phyloP scores from a whole-genome alignment of 2,888 invertebrate species.

The Ariolimax columbianus region DNA sequence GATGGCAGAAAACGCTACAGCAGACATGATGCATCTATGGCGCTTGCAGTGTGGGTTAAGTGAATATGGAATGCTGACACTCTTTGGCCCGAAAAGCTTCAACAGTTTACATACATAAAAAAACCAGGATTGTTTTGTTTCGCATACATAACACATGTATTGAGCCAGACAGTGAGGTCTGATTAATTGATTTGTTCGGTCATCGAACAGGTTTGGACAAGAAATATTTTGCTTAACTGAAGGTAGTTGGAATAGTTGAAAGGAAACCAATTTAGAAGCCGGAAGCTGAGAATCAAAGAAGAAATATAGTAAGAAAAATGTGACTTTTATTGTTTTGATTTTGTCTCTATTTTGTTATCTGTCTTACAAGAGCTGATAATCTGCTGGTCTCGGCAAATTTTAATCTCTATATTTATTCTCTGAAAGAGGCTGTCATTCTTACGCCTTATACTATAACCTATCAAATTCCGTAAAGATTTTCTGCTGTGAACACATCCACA shows the following conservation, averaged over 20 bases:
- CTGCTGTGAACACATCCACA: background rate
- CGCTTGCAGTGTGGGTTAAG: constrained; percentile 31
- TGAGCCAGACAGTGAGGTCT: background rate
- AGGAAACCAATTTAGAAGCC: background rate
- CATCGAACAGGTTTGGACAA: background rate
- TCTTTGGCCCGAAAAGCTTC: constrained; percentile 70
- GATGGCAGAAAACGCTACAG: background rate
- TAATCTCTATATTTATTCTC: background rate
- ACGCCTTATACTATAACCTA: background rate
- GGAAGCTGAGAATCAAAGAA: background rate
- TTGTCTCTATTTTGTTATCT: too few relatives aligned
- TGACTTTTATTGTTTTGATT: background rate
- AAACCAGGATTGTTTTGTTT: background rate
- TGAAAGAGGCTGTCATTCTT: background rate
- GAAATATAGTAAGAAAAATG: background rate
- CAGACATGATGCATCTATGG: background rate
- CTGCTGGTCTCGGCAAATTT: background rate
- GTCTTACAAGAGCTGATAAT: background rate
- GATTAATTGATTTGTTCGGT: background rate
- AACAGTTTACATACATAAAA: background rate
- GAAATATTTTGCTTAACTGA: background rate
- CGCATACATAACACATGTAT: constrained; percentile 4
- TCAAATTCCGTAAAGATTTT: background rate
- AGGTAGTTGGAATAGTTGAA: background rate
- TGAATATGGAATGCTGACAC: constrained; percentile 70